These are phyloP conservation scores for Origma solitaria DNA, from an alignment of 2,113 vertebrate species.

Conservation along the genomic window DNA sequence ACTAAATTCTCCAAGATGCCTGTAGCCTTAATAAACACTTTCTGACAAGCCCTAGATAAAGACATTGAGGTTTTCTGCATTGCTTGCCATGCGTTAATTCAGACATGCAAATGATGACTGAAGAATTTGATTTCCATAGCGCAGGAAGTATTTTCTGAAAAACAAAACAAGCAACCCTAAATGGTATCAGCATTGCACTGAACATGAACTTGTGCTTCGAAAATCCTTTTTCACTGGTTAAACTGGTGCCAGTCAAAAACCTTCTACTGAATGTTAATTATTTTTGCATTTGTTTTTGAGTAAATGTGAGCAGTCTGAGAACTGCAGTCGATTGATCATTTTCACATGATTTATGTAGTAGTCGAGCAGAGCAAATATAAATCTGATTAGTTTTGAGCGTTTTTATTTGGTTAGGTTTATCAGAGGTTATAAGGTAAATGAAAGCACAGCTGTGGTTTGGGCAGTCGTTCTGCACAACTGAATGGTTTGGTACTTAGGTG, in stretches of 20 bases:
- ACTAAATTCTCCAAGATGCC: not conserved
- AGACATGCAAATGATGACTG: slow-evolving; percentile 28
- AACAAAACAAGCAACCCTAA: not conserved
- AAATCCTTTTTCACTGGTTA: not conserved
- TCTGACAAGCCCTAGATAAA: not conserved
- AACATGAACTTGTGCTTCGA: not conserved
- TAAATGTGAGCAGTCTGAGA: not conserved
- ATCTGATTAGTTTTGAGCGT: not conserved
- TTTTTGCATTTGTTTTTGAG: not conserved
- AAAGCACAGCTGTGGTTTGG: not conserved
- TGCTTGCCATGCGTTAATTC: not conserved
- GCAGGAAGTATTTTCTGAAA: not conserved
- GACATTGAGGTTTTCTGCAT: not conserved
- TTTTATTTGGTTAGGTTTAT: not conserved
- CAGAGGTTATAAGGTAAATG: not conserved
- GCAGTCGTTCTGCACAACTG: not conserved
- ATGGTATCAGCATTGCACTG: not conserved
- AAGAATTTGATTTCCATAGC: not conserved
- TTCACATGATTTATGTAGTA: not conserved
- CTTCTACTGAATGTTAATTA: not conserved
- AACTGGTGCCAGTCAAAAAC: not conserved
- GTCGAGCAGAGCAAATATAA: not conserved
- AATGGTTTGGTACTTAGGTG: not conserved
- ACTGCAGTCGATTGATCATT: not conserved
- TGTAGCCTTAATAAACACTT: not conserved